Base-by-base conservation (phyloP, 2,888 invertebrate genomes). In the Drosophila nr. medialis region DNA sequence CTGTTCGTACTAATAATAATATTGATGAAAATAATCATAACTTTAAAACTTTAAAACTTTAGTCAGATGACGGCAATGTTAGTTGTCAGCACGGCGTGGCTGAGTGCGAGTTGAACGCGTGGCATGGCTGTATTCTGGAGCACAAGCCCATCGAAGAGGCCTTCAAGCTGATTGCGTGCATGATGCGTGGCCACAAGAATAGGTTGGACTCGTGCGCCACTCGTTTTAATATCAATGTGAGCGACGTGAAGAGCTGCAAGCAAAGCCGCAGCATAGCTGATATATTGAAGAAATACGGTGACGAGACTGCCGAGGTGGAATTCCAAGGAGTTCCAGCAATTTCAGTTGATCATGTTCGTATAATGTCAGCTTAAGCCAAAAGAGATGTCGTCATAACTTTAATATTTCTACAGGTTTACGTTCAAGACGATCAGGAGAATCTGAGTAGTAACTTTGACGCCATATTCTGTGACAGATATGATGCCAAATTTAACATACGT, bases 51-150 rank as follows among this genome's bases (percentile, higher is more conserved):
- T 27, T 11, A 11, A 0, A 42, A 42, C 21, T 21, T 1, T 38
- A 84, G 84, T 11, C 11, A 8, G 42, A 53, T 29, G 15, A 45
- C 15, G 84, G 73, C 3, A 58, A 72, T 15, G 69, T 93, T 2
- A 61, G 30, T 0, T 93, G 92, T 42, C 93, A 93, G 67, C 93
- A 93, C 66, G 93, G 93, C 0, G 53, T 18, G 4, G 36, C 38
- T 0, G 93, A 93, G 65, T 93, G 93, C 65, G 88, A 92, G 32
- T 61, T 91, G 24, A 93, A 93, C 83, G 92, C 93, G 6, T 74
- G 91, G 63, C 93, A 93, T 69, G 92, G 82, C 24, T 93, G 93
- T 65, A 90, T 93, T 24, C 84, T 93, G 59, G 92, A 93, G 64
- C 83, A 92, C 50, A 86, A 89, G 50, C 75, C 75, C 13, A 70